Evolutionary conservation across 2,888 invertebrate species (phyloP), one percentile per base, ranked within the genome.

Genomic region (Drymonia ruficornis): DNA sequence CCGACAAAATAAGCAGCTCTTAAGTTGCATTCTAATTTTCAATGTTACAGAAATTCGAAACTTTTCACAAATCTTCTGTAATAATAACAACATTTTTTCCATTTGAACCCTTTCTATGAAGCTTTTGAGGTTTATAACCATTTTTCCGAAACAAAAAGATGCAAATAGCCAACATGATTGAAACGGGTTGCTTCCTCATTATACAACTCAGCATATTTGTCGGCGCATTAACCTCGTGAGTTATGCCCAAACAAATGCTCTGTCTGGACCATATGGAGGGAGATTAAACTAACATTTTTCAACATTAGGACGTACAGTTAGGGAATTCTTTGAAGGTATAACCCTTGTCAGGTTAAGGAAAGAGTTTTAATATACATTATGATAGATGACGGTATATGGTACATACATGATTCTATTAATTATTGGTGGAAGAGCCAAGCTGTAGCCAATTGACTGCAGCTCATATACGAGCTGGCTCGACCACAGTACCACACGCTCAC

Each of bases 221-320:
- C 67, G 70, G 62, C 55, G 67, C 75, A 74, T 81, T 82, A 80
- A 60, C 56, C 73, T 51, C 53, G 50, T 65, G 69, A 68, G 61
- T 74, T 76, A 77, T 70, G 59, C 56, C 68, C 64, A 71, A 76
- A 81, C 73, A 78, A 81, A 81, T 73, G 78, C 67, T 69, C 76
- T 76, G 80, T 68, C 74, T 56, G 50, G 44, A 55, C 60, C 80
- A 42, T 38, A 73, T 70, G 72, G 61, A 58, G 51, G 61, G 62
- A 71, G 76, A 81, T 83, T 80, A 80, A 78, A 78, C 63, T 65
- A 65, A 57, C 77, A 76, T 81, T 76, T 76, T 77, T 83, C 80
- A 78, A 69, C 65, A 65, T 74, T 63, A 72, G 57, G 55, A 53
- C 44, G 51, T 42, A 18, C 3, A 3, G 18, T 44, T 44, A 13